These are phyloP conservation scores for Anadara kagoshimensis DNA, from an alignment of 1,140 invertebrate species.

Conservation along the genomic window DNA sequence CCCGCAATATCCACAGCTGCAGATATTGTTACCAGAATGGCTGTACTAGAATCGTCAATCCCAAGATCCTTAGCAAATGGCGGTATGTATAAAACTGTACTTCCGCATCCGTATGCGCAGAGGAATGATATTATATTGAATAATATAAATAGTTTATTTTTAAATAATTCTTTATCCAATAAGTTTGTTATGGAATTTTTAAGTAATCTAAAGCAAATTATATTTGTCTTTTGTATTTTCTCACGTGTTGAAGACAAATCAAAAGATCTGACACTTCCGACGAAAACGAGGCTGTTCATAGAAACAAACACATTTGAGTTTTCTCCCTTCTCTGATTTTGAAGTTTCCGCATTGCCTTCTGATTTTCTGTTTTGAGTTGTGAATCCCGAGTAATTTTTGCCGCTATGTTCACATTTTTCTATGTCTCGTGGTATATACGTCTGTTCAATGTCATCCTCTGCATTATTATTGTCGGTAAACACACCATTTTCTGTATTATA, in stretches of 20 bases:
- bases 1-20: slow-evolving; percentile 3
- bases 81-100: slow-evolving; percentile 21
- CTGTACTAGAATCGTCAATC: slow-evolving; percentile 9
- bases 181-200: too few relatives aligned
- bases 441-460: not conserved
- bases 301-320: not conserved
- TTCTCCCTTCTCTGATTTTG: not conserved
- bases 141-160: too few relatives aligned
- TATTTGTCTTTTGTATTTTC: too few relatives aligned
- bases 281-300: not conserved
- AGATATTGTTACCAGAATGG: slow-evolving; percentile 17
- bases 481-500: not conserved
- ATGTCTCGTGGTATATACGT: not conserved
- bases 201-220: too few relatives aligned
- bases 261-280: not conserved
- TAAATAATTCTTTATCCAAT: too few relatives aligned
- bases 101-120: not conserved
- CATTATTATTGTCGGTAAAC: not conserved
- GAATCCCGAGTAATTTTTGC: too few relatives aligned
- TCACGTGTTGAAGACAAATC: too few relatives aligned
- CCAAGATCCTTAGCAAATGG: slow-evolving; percentile 27
- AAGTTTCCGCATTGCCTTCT: too few relatives aligned
- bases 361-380: too few relatives aligned
- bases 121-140: too few relatives aligned
- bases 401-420: too few relatives aligned